These are phyloP conservation scores for Parapsyche elsis DNA, from an alignment of 1,140 invertebrate species.

Conservation along the genomic window DNA sequence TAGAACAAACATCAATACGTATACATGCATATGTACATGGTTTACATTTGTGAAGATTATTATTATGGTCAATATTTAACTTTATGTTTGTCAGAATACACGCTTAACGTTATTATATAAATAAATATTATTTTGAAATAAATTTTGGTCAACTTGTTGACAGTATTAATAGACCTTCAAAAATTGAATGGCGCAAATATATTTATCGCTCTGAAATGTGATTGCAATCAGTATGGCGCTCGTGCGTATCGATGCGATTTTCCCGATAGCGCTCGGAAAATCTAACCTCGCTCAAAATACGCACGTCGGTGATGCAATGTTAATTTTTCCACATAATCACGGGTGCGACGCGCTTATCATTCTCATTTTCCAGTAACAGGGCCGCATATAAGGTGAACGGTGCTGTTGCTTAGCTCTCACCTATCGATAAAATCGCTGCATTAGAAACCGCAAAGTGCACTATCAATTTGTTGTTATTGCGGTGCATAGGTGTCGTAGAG, in stretches of 20 bases:
- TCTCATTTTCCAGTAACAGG: conserved; percentile 47
- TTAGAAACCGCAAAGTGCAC: neutral
- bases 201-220: no score
- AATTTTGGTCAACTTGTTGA: no score
- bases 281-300: neutral
- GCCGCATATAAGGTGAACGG: conserved; percentile 28
- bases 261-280: neutral
- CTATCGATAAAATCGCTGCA: neutral
- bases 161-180: no score
- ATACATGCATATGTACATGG: neutral
- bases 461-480: neutral
- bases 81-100: no score
- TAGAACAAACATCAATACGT: neutral
- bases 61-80: no score
- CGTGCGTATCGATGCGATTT: neutral
- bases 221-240: no score
- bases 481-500: neutral
- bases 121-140: no score
- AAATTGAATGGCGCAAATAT: no score
- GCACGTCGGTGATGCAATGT: neutral
- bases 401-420: neutral
- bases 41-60: no score
- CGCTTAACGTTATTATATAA: no score
- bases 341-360: conserved; percentile 38
- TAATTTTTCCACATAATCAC: neutral